Evolutionary conservation across 2,113 vertebrate genomes (phyloP), one percentile per base, ranked within the genome.

Genomic region (Naja naja): DNA sequence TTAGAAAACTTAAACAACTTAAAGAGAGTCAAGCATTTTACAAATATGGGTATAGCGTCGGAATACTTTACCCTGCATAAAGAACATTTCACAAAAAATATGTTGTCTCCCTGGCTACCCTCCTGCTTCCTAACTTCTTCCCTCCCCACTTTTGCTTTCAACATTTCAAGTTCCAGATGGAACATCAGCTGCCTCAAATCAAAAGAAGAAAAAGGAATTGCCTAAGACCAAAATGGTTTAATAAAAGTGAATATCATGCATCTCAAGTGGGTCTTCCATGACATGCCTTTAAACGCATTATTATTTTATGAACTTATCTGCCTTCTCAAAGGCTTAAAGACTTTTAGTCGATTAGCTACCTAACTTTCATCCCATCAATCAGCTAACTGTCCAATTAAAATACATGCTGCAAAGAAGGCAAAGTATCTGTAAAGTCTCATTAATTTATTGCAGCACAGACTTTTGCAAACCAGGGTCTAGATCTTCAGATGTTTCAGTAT

Each of bases 1-100:
- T 96, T 96, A 96, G 95, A 94, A 96, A 96, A 95, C 85, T 96
- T 96, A 96, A 96, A 95, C 96, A 95, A 95, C 94, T 97, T 95
- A 94, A 92, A 95, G 91, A 93, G 96, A 95, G 94, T 95, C 95
- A 96, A 97, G 93, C 93, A 96, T 93, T 94, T 45, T 93, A 95
- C 88, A 96, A 96, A 95, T 95, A 91, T 90, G 20, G 91, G 93
- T 93, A 91, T 95, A 95, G 69, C 89, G 27, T 87, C 89, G 74
- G 89, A 47, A 88, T 1, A 93, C 69, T 92, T 60, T 92, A 27
- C 9, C 45, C 85, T 53, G 43, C 45, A 95, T 39, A 93, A 92
- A 96, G 74, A 30, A 18, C 23, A 94, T 54, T 54, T 85, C 93
- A 43, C 22, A 88, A 93, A 94, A 58, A 54, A 52, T 94, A 91